A percentile compares a stretch with the other conserved stretches of the same genome.
Evolutionary conservation across 2,888 invertebrate genomes (phyloP).

Genomic region (Bellardia bayeri): DNA sequence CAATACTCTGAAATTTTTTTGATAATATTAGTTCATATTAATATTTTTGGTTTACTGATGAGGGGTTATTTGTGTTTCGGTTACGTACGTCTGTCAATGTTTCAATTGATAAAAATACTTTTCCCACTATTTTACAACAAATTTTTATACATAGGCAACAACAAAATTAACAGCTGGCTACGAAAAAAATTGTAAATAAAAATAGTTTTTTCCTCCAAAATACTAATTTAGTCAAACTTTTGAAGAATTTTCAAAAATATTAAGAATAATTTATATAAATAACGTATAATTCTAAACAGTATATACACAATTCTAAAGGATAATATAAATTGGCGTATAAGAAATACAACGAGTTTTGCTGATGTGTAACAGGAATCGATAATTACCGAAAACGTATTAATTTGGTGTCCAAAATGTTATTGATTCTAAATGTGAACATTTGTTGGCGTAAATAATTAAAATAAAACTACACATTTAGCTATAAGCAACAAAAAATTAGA

Average conservation of each 20-base stretch:
- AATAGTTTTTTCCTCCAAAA: constrained; percentile 1
- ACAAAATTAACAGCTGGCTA: constrained; percentile 27
- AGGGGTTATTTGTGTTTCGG: too few species aligned
- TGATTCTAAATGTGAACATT: constrained; percentile 20
- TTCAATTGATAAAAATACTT: background rate
- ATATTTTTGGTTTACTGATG: too few species aligned
- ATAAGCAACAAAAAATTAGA: background rate
- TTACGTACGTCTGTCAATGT: background rate
- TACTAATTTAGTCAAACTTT: constrained; percentile 18
- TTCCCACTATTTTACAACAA: constrained; percentile 21
- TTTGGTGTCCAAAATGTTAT: constrained; percentile 12
- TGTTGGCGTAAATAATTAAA: constrained; percentile 14
- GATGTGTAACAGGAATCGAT: constrained; percentile 35
- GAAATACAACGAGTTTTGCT: constrained; percentile 26
- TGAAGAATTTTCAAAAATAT: background rate
- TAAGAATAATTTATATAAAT: background rate
- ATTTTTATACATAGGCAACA: background rate
- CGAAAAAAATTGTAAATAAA: constrained; percentile 56
- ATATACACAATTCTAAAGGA: background rate
- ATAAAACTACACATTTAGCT: background rate
- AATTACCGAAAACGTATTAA: constrained; percentile 10
- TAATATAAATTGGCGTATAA: constrained; percentile 3
- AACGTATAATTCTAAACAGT: background rate
- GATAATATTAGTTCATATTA: too few species aligned
- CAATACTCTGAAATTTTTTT: too few species aligned